Evolutionary conservation across 2,797 vertebrate genomes (phyloP), one percentile per base, ranked within the genome.

Genomic region (Falco rusticolus): DNA sequence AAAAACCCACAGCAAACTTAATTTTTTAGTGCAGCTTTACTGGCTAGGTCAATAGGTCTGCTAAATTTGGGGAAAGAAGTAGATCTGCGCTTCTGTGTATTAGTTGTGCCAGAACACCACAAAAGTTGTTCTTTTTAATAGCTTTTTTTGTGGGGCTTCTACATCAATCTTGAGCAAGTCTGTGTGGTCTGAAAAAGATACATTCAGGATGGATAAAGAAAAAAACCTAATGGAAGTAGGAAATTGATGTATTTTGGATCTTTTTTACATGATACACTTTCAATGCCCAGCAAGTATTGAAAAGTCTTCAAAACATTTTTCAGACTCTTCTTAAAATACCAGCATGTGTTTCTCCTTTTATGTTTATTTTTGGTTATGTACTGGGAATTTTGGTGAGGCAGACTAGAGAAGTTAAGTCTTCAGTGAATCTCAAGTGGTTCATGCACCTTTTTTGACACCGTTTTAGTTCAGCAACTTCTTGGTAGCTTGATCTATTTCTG

Each of bases 331-430:
- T 51, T 63, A 50, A 93, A 90, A 84, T 82, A 57, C 3, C 47
- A 79, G 28, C 20, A 15, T 70, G 33, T 33, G 11, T 66, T 93
- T 94, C 13, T 91, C 13, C 54, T 90, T 91, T 77, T 41, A 50
- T 88, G 50, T 88, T 87, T 95, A 43, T 80, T 93, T 95, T 95
- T 88, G n/a, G 39, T 94, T 91, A 37, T 9, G 14, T 79, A 66
- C 68, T 89, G 70, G 66, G 82, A 87, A 63, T 87, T 95, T 77
- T 37, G 57, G 20, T 66, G 41, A 74, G 45, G 31, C 0, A 0
- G 59, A 61, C 22, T 60, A 19, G 59, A 65, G 33, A 47, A 87
- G 47, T 89, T 66, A 47, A 83, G 11, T 90, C 41, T 89, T 90
- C 20, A 77, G 85, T 66, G 37, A 50, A 39, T 93, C 80, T 93